These are phyloP conservation scores for Drosophila santomea DNA, from an alignment of 1,140 invertebrate genomes.

Conservation along the genomic window DNA sequence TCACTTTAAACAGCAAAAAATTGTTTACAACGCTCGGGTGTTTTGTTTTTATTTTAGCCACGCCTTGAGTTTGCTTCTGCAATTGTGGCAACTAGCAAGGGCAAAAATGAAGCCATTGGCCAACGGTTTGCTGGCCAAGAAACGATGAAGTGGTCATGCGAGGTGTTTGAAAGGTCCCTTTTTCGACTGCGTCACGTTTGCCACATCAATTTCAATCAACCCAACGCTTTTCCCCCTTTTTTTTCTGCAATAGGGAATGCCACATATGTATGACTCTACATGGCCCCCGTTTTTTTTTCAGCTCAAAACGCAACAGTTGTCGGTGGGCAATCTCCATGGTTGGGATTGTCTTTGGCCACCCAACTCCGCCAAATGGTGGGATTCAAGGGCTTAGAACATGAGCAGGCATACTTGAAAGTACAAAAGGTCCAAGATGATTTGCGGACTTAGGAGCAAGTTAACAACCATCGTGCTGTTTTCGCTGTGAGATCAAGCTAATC, in stretches of 20 bases:
- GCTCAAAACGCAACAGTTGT: constrained; percentile 57
- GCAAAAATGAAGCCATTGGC: constrained; percentile 62
- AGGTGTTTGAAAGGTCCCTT: constrained; percentile 24
- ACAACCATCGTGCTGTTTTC: not conserved
- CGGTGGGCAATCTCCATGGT: constrained; percentile 16
- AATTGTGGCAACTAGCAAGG: constrained; percentile 45
- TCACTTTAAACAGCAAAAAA: constrained; percentile 56
- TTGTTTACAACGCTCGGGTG: constrained; percentile 38
- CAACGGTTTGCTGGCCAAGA: constrained; percentile 15
- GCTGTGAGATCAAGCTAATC: not conserved
- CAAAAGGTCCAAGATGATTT: constrained; percentile 28
- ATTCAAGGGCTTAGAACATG: constrained; percentile 24
- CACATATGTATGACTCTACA: constrained; percentile 11
- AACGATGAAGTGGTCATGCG: constrained; percentile 13
- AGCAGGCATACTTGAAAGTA: constrained; percentile 17
- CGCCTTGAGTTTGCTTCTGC: constrained; percentile 9
- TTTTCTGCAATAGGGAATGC: not conserved
- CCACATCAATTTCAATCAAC: constrained; percentile 78
- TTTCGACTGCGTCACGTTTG: constrained; percentile 68
- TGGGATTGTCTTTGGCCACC: constrained; percentile 30
- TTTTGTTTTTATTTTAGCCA: constrained; percentile 38
- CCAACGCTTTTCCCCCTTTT: constrained; percentile 10
- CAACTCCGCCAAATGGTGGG: constrained; percentile 8
- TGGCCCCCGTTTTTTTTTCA: constrained; percentile 14
- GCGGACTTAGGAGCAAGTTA: constrained; percentile 18